A percentile compares a stretch with the other conserved stretches of the same genome.
phyloP scores from a whole-genome alignment of 2,888 invertebrate species.

The Ypsolopha scabrella region DNA sequence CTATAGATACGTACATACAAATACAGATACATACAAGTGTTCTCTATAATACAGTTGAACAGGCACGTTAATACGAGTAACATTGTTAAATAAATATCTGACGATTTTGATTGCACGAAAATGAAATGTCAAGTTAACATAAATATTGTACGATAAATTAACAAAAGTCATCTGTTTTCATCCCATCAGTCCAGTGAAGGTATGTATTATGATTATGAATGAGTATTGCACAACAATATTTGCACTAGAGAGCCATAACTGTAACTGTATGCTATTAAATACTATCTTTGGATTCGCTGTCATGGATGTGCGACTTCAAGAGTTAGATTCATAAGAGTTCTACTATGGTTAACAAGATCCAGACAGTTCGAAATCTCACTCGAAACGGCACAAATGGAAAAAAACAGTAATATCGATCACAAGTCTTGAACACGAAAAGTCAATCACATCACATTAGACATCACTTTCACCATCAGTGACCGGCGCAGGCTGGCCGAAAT shows the following conservation, averaged over 20 bases:
- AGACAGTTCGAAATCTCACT: not conserved
- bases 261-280: not conserved
- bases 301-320: conserved; percentile 12
- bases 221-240: conserved; percentile 42
- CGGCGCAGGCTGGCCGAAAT: conserved; percentile 77
- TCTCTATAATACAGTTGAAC: conserved; percentile 18
- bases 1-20: conserved; percentile 58
- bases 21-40: conserved; percentile 38
- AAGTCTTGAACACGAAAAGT: not conserved
- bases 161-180: not conserved
- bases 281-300: conserved; percentile 27
- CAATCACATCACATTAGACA: conserved; percentile 42
- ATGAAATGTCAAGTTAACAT: too few species aligned
- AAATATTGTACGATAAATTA: conserved; percentile 2
- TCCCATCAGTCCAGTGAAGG: not conserved
- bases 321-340: not conserved
- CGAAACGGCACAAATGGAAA: not conserved
- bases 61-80: conserved; percentile 43
- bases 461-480: conserved; percentile 78
- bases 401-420: not conserved
- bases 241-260: conserved; percentile 41
- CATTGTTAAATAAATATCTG: too few species aligned
- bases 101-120: too few species aligned
- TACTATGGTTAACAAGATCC: not conserved
- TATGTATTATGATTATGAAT: conserved; percentile 10